Base-by-base conservation (phyloP, 2,888 invertebrate genomes). In the Cacoxenus indagator region DNA sequence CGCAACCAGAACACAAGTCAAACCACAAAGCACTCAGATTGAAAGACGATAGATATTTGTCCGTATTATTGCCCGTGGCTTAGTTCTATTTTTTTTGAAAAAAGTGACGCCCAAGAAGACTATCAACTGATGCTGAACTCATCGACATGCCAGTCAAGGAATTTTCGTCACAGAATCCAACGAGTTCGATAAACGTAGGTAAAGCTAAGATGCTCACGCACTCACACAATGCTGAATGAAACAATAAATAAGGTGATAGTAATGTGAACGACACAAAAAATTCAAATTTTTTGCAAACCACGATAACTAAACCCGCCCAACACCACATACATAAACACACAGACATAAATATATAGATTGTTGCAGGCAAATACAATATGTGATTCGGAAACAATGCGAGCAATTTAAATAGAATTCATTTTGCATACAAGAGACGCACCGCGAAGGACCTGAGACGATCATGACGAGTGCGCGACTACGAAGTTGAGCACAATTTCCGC, bases 401-500 rank as follows among this genome's bases (percentile, higher is more conserved):
- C 65, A 55, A 81, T 79, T 79, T 70, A 79, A 79, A 76, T 77
- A 67, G 73, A 74, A 77, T 81, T 79, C 78, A 71, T 71, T 68
- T 67, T 69, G 69, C 61, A 72, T 74, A 65, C 79, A 76, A 81
- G 37, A 37, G 37, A n/a, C n/a, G n/a, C n/a, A n/a, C n/a, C n/a
- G n/a, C n/a, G n/a, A n/a, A n/a, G n/a, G n/a, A n/a, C n/a, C n/a
- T n/a, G n/a, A n/a, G n/a, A n/a, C n/a, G n/a, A n/a, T n/a, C 37
- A 37, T 37, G 37, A 37, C 37, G 37, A 37, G 14, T 37, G 37
- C 37, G 8, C 37, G 69, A 61, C 73, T 73, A 64, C 78, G 76
- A 81, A 79, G 78, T 76, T 76, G 73, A 72, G 76, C 78, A 71
- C 76, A 78, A 74, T 79, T 78, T 82, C 82, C 81, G 81, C 69